phyloP scores from a whole-genome alignment of 2,888 invertebrate genomes.

The Colletes collaris region DNA sequence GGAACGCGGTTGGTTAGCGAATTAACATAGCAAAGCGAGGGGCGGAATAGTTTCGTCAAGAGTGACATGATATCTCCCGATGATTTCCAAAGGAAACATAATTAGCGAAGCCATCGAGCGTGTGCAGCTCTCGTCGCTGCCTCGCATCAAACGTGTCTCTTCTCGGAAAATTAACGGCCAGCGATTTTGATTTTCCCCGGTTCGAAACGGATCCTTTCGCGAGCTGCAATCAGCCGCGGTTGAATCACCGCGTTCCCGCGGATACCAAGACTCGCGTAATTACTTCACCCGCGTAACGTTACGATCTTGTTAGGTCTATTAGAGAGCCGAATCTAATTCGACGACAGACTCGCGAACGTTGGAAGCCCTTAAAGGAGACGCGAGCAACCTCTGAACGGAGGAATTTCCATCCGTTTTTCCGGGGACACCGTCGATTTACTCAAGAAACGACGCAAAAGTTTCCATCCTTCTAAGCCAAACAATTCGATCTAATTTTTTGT shows the following conservation, averaged over 20 bases:
- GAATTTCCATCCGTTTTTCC: too few species aligned
- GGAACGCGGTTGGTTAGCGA: slow-evolving; percentile 14
- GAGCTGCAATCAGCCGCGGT: slow-evolving; percentile 15
- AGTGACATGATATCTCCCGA: slow-evolving; percentile 6
- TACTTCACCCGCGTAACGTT: slow-evolving; percentile 39
- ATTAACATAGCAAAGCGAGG: slow-evolving; percentile 15
- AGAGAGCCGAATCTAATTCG: slow-evolving; percentile 19
- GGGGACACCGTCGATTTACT: slow-evolving; percentile 27
- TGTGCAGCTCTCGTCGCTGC: neutral
- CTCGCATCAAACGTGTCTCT: neutral
- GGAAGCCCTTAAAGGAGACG: slow-evolving; percentile 1
- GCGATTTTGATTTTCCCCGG: neutral
- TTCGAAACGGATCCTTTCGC: neutral
- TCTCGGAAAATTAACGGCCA: neutral
- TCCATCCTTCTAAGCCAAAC: too few species aligned
- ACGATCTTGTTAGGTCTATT: slow-evolving; percentile 35
- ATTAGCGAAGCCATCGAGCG: neutral
- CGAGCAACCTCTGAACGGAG: too few species aligned
- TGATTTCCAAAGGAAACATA: slow-evolving; percentile 32
- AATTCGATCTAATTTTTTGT: too few species aligned
- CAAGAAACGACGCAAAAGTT: neutral
- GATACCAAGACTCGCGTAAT: slow-evolving; percentile 35
- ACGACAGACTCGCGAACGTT: slow-evolving; percentile 15
- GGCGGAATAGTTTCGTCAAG: neutral
- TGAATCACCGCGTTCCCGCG: slow-evolving; percentile 23